Base-by-base conservation (phyloP, 1,140 invertebrate genomes). In the Heliconius hermathena region DNA sequence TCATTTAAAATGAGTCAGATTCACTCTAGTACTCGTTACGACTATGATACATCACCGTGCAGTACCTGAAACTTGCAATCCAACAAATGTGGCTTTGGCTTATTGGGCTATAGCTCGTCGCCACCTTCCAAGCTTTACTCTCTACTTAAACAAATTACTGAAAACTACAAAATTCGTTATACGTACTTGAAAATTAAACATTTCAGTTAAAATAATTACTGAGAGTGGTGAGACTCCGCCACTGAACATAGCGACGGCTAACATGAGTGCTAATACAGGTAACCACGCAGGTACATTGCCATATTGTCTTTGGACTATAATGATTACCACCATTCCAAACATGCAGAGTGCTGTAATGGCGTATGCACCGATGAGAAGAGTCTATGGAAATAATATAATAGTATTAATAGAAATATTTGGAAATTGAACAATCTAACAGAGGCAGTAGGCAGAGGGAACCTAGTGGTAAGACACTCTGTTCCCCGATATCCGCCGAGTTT, bases 171-270 rank as follows among this genome's bases (percentile, higher is more conserved):
- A 36, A 36, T 5, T 46, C 16, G 3, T 46, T n/a, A n/a, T 9
- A 81, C 72, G 80, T 81, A 87, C 86, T 81, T 91, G 89, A 73
- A 91, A 91, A 77, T 83, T 91, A 66, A 91, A 91, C 82, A 90
- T 85, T 70, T 93, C 91, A 13, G 90, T 81, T 80, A 89, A 85
- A 9, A 93, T 81, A 6, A 93, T 82, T 41, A 84, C 90, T 0
- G 89, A 89, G 20, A 90, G 26, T 0, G 90, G 85, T 8, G 82
- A 82, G 2, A 91, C 76, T 0, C 86, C 88, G 18, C 82, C 86
- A 46, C 87, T 84, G 41, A 83, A 89, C 57, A 82, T 86, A 70
- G 81, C 86, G 0, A 91, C 83, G 1, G 81, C 38, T 0, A 84
- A 11, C 38, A 91, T 79, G 74, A 94, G 89, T 1, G 83, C 77